phyloP scores from a whole-genome alignment of 1,140 invertebrate genomes.

The Pantala flavescens region DNA sequence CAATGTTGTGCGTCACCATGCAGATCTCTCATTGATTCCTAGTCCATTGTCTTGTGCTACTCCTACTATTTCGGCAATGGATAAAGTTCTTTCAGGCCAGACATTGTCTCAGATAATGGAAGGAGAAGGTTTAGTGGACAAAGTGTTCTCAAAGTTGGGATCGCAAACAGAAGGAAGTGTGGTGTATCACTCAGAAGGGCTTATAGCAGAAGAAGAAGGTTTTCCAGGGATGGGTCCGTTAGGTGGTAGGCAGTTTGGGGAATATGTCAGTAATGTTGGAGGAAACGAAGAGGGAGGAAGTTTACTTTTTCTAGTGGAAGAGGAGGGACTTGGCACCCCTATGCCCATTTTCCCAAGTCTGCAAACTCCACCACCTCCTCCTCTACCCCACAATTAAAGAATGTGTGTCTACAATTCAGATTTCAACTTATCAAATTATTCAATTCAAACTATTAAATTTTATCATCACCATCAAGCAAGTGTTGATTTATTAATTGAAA shows the following conservation, averaged over 20 bases:
- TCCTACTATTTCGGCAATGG: not conserved
- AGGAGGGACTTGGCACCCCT: not conserved
- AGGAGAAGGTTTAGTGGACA: not conserved
- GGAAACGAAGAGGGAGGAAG: not conserved
- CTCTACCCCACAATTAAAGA: not conserved
- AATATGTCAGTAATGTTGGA: not conserved
- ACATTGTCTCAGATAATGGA: not conserved
- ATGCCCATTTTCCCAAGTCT: conserved; percentile 21
- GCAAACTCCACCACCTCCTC: conserved; percentile 14
- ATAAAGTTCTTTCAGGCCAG: not conserved
- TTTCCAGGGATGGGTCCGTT: not conserved
- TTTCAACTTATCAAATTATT: too few species aligned
- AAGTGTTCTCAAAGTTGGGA: not conserved
- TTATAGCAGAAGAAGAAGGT: not conserved
- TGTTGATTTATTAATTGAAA: too few species aligned
- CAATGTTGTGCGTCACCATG: not conserved
- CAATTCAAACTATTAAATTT: too few species aligned
- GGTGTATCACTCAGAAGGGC: not conserved
- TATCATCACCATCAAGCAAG: too few species aligned
- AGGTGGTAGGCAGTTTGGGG: not conserved
- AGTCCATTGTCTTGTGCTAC: not conserved
- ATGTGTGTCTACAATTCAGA: not conserved
- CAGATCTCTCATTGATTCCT: not conserved
- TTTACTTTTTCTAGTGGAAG: not conserved
- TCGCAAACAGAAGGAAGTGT: not conserved